Evolutionary conservation across 2,888 invertebrate genomes (phyloP).

Genomic region (Lordiphosa andalusiaca): DNA sequence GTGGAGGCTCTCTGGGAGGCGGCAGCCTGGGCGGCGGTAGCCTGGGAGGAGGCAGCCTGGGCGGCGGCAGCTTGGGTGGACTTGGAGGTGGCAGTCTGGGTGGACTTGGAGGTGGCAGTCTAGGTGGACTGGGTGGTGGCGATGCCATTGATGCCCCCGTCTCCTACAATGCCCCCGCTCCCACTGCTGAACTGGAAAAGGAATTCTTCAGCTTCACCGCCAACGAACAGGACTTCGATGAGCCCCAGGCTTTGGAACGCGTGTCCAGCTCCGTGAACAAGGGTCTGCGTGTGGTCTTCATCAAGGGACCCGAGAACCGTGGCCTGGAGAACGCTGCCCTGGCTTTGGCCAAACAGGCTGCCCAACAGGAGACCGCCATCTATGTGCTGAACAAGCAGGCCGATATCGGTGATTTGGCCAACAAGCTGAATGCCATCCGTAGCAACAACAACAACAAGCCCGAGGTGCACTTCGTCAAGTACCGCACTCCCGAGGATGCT

Average conservation of each 20-base stretch:
- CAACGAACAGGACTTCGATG: constrained; percentile 65
- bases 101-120: constrained; percentile 6
- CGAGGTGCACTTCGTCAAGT: constrained; percentile 74
- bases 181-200: constrained; percentile 60
- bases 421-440: constrained; percentile 59
- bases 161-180: constrained; percentile 54
- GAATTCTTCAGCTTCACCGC: constrained; percentile 68
- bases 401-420: constrained; percentile 62
- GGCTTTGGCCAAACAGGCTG: constrained; percentile 68
- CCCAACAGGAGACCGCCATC: constrained; percentile 68
- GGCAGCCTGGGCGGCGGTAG: constrained; percentile 25
- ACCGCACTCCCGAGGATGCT: constrained; percentile 69
- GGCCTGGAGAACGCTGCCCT: constrained; percentile 67
- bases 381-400: constrained; percentile 72
- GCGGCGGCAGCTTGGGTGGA: constrained; percentile 6
- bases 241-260: constrained; percentile 48
- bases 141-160: constrained; percentile 42
- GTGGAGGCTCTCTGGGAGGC: constrained; percentile 24
- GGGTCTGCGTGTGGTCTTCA: constrained; percentile 67
- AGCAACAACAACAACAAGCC: constrained; percentile 65
- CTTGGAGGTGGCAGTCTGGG: constrained; percentile 6
- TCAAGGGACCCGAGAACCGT: constrained; percentile 72
- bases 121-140: constrained; percentile 34
- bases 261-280: constrained; percentile 61
- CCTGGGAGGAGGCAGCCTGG: constrained; percentile 17